Percentiles rank a stretch among this genome's conserved stretches.
Evolutionary conservation across 2,797 vertebrate species (phyloP).

Genomic region (Xyrichtys novacula): DNA sequence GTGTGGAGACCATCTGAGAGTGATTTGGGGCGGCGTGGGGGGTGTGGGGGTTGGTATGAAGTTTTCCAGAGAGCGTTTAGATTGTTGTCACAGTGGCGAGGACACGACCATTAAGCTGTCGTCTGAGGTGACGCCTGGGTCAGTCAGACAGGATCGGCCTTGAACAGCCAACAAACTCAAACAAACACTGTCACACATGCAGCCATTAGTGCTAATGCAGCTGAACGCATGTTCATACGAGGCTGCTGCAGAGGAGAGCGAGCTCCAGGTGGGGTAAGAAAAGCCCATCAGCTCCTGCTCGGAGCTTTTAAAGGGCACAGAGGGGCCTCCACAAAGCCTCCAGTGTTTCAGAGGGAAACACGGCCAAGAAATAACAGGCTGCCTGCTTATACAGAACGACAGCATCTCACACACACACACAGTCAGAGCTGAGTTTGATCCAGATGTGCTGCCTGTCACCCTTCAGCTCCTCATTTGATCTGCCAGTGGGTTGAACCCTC

Average conservation of each 20-base stretch:
- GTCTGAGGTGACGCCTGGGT: constrained; percentile 70
- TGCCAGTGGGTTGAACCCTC: too few species aligned
- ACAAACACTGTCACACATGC: constrained; percentile 47
- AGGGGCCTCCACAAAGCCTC: constrained; percentile 69
- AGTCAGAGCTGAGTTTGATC: constrained; percentile 28
- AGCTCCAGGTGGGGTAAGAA: constrained; percentile 25
- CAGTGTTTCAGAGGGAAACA: constrained; percentile 65
- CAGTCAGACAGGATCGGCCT: constrained; percentile 57
- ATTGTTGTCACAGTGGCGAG: constrained; percentile 83
- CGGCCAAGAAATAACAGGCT: constrained; percentile 70
- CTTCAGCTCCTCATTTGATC: constrained; percentile 16
- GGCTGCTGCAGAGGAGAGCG: constrained; percentile 6
- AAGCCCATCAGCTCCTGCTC: constrained; percentile 50
- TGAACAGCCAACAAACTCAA: constrained; percentile 37
- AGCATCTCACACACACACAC: constrained; percentile 25
- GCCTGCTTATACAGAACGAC: constrained; percentile 57
- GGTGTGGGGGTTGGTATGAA: constrained; percentile 70
- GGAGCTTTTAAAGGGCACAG: constrained; percentile 55
- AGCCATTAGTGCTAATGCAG: constrained; percentile 21
- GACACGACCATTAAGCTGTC: constrained; percentile 80
- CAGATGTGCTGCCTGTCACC: constrained; percentile 62
- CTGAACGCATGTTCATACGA: constrained; percentile 4
- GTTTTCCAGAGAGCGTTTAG: constrained; percentile 77
- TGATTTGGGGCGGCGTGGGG: constrained; percentile 77
- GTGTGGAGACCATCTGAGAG: constrained; percentile 78